Evolutionary conservation across 2,113 vertebrate species (phyloP), one percentile per base, ranked within the genome.

Genomic region (Alces alces): DNA sequence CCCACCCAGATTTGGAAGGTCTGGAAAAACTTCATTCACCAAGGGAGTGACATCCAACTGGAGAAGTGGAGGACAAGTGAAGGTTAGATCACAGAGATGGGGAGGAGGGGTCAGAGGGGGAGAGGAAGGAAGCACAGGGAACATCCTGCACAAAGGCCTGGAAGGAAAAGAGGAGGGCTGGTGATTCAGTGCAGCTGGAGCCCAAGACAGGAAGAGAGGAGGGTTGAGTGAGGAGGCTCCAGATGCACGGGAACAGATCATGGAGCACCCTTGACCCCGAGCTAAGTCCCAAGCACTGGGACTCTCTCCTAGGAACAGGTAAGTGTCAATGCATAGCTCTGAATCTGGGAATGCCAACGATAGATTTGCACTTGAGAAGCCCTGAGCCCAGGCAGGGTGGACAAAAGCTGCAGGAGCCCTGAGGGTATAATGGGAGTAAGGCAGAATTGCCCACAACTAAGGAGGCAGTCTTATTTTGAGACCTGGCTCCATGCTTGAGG

Each of bases 361-460:
- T 5, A 64, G 13, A n/a, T 73, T 55, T 89, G 19, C 60, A 64
- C 47, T 73, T 83, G 92, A 96, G 52, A 93, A 93, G 64, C 57
- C 17, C 79, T 47, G 27, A 19, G 87, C 28, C 55, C 23, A 15
- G 2, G 8, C 6, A 79, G 58, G 28, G 17, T 45, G 4, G 1
- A 88, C 70, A 78, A 82, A 82, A 78, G 33, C 21, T 33, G 5
- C 1, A 2, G 58, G 45, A 78, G n/a, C 28, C 33, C 25, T 47
- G 30, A 93, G 13, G 12, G 27, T 60, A 16, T 76, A 19, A 58
- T 70, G 43, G 50, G n/a, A 91, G 47, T 89, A 91, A 82, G 73
- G 54, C 10, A 91, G 78, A 82, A 54, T 33, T 27, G 25, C 1
- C 2, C 6, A 9, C 28, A n/a, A 50, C 57, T 78, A 64, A 82